Conservation (phyloP, 2,113 vertebrate species). For the Arvicanthis niloticus region DNA sequence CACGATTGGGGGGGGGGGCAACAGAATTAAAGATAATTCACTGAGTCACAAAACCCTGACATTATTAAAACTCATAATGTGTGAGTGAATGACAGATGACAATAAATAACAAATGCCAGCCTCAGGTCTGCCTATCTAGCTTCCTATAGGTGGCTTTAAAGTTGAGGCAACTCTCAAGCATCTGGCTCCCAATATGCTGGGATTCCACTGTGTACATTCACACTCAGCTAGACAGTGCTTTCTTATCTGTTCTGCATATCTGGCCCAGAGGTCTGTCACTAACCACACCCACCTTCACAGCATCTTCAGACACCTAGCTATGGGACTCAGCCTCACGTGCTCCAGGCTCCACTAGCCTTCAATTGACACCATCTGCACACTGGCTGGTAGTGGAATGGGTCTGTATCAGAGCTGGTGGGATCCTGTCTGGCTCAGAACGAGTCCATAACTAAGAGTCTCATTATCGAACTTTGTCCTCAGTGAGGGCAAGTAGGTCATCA, state of each 20-base stretch:
- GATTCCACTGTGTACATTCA: neutral
- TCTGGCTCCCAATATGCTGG: neutral
- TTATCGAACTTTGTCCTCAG: constrained; percentile 74
- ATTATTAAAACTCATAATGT: neutral
- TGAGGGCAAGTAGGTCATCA: constrained; percentile 77
- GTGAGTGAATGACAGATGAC: neutral
- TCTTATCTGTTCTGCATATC: too few relatives aligned
- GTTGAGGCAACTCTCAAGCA: neutral
- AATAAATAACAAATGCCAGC: neutral
- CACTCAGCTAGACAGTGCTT: neutral
- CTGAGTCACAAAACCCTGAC: neutral
- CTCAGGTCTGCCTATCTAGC: neutral
- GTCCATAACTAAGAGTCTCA: constrained; percentile 73
- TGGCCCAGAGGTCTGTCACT: neutral
- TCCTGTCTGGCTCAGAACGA: constrained; percentile 82
- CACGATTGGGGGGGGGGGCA: neutral
- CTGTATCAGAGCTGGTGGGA: neutral
- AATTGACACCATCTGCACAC: neutral
- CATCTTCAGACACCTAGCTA: neutral
- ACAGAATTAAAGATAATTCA: neutral
- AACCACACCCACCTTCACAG: neutral
- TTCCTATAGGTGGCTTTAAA: neutral
- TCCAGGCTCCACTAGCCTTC: neutral
- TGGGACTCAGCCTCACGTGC: neutral
- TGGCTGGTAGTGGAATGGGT: neutral